A percentile compares a stretch with the other conserved stretches of the same genome.
phyloP scores from a whole-genome alignment of 2,113 vertebrate genomes.

The Motacilla alba region DNA sequence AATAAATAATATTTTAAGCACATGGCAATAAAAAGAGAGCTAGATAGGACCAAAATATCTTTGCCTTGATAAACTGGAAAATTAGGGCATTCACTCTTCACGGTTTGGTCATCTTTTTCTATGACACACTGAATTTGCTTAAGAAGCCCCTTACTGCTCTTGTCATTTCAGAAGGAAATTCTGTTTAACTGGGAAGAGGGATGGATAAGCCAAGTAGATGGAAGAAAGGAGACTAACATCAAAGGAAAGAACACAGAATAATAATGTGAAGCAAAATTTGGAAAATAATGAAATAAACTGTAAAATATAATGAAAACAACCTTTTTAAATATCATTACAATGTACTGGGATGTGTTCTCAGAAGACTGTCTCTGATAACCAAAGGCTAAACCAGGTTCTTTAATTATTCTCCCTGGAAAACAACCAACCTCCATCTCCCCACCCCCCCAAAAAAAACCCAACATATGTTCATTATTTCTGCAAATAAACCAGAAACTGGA shows the following conservation, averaged over 20 bases:
- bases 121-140: neutral
- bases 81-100: neutral
- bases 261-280: neutral
- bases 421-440: too few relatives aligned
- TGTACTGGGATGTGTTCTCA: neutral
- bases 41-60: neutral
- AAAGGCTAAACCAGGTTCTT: neutral
- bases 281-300: neutral
- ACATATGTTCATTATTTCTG: slow-evolving; percentile 9
- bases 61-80: neutral
- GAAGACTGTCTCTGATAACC: neutral
- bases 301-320: neutral
- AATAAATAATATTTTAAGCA: neutral
- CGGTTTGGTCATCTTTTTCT: neutral
- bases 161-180: neutral
- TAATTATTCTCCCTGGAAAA: neutral
- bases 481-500: neutral
- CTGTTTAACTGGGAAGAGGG: neutral
- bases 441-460: neutral
- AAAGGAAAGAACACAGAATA: neutral
- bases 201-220: neutral
- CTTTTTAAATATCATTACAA: neutral
- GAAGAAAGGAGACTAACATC: neutral
- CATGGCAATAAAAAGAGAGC: neutral
- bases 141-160: neutral